Percentiles rank a stretch among this genome's conserved stretches.
Conservation (phyloP, 2,888 invertebrate species). For the Drosophila sordidula region DNA sequence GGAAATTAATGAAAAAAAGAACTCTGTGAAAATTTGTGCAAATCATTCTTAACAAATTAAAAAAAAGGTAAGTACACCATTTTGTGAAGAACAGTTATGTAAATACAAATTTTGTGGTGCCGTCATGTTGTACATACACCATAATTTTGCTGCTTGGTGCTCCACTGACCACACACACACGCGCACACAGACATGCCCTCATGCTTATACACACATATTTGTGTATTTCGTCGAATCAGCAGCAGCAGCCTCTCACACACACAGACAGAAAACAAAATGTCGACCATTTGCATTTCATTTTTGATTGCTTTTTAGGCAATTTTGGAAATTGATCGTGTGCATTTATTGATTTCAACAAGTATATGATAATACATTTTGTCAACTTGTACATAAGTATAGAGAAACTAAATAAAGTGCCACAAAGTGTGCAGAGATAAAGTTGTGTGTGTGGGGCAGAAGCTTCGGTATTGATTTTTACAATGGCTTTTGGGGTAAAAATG, state of each 20-base stretch:
- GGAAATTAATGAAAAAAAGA: conserved; percentile 38
- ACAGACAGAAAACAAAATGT: conserved; percentile 80
- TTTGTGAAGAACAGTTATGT: conserved; percentile 13
- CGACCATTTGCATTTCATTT: conserved; percentile 70
- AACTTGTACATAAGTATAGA: neutral
- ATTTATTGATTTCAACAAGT: conserved; percentile 19
- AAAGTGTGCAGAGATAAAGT: conserved; percentile 26
- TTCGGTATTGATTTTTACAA: conserved; percentile 73
- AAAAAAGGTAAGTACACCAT: conserved; percentile 59
- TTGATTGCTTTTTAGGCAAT: conserved; percentile 46
- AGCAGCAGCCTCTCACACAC: conserved; percentile 47
- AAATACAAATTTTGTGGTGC: conserved; percentile 7
- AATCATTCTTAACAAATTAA: conserved; percentile 41
- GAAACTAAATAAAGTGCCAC: conserved; percentile 2
- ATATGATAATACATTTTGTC: conserved; percentile 6
- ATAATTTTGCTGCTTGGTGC: conserved; percentile 47
- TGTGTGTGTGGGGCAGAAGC: conserved; percentile 47
- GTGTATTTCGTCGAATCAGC: conserved; percentile 66
- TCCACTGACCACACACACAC: conserved; percentile 64
- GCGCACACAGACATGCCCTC: conserved; percentile 30
- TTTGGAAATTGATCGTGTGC: conserved; percentile 25
- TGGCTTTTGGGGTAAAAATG: conserved; percentile 31
- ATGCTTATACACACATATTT: conserved; percentile 34
- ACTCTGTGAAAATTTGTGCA: conserved; percentile 65
- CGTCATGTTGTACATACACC: conserved; percentile 2